These are phyloP conservation scores for Colinus virginianus DNA, from an alignment of 2,113 vertebrate species.

Conservation along the genomic window DNA sequence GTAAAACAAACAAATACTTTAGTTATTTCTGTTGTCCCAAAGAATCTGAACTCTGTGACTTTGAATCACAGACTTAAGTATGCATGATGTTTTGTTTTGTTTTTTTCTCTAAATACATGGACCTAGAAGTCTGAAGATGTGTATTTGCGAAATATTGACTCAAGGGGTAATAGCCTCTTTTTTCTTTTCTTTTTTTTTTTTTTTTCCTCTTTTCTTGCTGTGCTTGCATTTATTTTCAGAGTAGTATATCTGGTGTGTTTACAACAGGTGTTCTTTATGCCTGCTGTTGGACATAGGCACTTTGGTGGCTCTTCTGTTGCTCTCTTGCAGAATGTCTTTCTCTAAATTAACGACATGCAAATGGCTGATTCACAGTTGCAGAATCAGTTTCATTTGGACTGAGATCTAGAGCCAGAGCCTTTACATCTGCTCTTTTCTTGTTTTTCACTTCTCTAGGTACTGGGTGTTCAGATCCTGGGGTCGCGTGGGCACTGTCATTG, in stretches of 20 bases:
- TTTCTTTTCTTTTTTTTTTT: not conserved
- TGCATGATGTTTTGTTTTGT: not conserved
- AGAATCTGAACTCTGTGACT: not conserved
- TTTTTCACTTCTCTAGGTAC: conserved; percentile 77
- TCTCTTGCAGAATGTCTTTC: not conserved
- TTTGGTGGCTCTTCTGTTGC: not conserved
- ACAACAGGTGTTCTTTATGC: not conserved
- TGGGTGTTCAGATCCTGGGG: conserved; percentile 99
- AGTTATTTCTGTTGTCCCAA: not conserved
- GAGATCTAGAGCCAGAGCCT: not conserved
- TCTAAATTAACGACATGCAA: not conserved
- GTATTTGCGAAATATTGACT: not conserved
- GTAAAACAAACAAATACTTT: not conserved
- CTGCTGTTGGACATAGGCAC: not conserved
- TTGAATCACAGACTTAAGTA: not conserved
- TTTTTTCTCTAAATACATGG: not conserved
- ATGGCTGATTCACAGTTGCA: not conserved
- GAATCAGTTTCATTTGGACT: not conserved
- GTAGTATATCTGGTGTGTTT: not conserved
- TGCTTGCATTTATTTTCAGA: not conserved
- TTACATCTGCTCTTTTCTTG: not conserved
- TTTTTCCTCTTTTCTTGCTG: not conserved
- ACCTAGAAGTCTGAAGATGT: not conserved
- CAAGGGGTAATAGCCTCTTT: not conserved
- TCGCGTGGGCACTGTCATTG: conserved; percentile 94